Base-by-base conservation (phyloP, 2,888 invertebrate genomes). In the Oxystoma pomonae region DNA sequence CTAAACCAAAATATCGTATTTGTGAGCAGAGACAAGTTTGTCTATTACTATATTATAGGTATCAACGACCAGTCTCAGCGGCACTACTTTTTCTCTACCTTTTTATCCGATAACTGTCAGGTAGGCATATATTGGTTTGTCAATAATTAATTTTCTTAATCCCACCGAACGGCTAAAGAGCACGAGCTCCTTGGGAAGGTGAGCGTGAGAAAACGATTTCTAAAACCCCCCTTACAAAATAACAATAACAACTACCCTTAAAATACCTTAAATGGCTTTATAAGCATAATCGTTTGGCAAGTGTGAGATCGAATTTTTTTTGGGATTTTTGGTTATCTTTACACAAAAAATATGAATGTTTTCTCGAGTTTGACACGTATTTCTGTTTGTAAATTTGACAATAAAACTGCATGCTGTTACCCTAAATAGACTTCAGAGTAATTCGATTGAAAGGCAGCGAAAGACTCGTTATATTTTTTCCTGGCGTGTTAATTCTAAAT, bases 61-160 rank as follows among this genome's bases (percentile, higher is more conserved):
- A 35, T 35, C 35, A 35, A 35, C 5, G 35, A 3, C 21, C 57
- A 57, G 60, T 60, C 60, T 51, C 50, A 58, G 63, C 61, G 61
- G 66, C 63, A 57, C 64, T 56, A 65, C 64, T 67, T 65, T 67
- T 62, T 65, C 63, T 58, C 62, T 60, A 60, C 63, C 65, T 67
- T 67, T 20, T 53, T 53, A 16, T 53, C 57, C 20, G n/a, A 16
- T 57, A 67, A 64, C 64, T 66, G 67, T 67, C 67, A 67, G 67
- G 67, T 67, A 67, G 67, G 67, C 64, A 67, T 35, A 20, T 67
- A 67, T 67, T 64, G 67, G 67, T 64, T 67, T 67, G 67, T 67
- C 67, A 67, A 35, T 35, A 35, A 66, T 67, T 67, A 67, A 67
- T 67, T 67, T 67, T 67, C 61, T 66, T 67, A 67, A 67, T 67